These are phyloP conservation scores for Sipunculus nudus DNA, from an alignment of 2,888 invertebrate genomes.

Conservation along the genomic window DNA sequence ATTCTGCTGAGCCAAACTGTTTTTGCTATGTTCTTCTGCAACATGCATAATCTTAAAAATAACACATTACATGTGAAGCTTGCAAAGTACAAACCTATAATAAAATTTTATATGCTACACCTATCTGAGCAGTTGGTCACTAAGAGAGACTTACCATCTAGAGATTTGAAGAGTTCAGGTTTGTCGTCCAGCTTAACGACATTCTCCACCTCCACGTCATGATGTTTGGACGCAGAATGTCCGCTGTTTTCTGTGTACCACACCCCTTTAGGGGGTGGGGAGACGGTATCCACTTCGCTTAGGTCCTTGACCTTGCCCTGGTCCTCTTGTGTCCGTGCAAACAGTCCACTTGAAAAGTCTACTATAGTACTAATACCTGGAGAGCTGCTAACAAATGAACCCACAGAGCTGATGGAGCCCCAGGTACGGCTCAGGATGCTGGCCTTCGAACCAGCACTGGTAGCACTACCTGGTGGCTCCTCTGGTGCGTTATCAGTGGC, in stretches of 20 bases:
- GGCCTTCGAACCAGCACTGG: no score
- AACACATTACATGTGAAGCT: no score
- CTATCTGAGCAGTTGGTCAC: no score
- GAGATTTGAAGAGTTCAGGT: slow-evolving; percentile 92
- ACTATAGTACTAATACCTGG: slow-evolving; percentile 74
- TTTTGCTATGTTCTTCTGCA: no score
- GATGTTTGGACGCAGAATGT: no score
- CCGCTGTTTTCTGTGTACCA: not conserved
- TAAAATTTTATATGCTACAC: no score
- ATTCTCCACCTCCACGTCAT: slow-evolving; percentile 51
- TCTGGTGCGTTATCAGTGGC: no score
- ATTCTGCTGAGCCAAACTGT: no score
- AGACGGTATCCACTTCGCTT: not conserved
- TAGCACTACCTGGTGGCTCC: not conserved
- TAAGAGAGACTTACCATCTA: slow-evolving; percentile 74
- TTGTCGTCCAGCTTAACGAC: slow-evolving; percentile 73
- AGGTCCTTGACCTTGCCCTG: slow-evolving; percentile 17
- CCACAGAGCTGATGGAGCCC: slow-evolving; percentile 25
- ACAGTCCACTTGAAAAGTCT: slow-evolving; percentile 91
- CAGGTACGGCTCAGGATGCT: slow-evolving; percentile 28
- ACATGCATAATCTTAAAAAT: no score
- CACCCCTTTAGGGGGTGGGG: not conserved
- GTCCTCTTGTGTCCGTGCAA: slow-evolving; percentile 24
- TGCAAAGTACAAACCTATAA: no score
- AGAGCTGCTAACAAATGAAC: slow-evolving; percentile 8